A percentile compares a stretch with the other conserved stretches of the same genome.
phyloP scores from a whole-genome alignment of 2,797 vertebrate genomes.

The Rousettus madagascariensis region DNA sequence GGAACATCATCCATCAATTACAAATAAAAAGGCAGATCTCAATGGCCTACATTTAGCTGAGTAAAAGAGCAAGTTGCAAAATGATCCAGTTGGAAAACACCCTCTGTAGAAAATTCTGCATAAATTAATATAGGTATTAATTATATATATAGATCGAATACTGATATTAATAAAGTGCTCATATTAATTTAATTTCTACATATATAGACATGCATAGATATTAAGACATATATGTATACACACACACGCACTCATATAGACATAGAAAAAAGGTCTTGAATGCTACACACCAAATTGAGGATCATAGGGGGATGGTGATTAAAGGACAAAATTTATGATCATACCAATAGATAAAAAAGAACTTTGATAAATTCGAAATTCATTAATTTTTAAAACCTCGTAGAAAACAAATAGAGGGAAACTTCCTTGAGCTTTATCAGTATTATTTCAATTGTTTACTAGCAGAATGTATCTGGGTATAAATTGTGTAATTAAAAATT shows the following conservation, averaged over 20 bases:
- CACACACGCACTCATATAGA: neutral
- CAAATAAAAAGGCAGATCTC: neutral
- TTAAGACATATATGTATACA: neutral
- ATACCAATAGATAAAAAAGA: neutral
- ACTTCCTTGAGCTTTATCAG: neutral
- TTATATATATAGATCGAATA: neutral
- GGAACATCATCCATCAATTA: no score
- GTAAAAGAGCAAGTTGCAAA: neutral
- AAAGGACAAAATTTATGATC: neutral
- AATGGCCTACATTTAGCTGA: no score
- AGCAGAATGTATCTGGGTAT: neutral
- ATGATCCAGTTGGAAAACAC: neutral
- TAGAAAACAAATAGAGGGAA: neutral
- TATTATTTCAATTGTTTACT: neutral
- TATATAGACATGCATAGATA: neutral
- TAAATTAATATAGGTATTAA: neutral
- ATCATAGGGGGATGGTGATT: neutral
- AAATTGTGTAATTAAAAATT: neutral
- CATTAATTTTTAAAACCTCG: neutral
- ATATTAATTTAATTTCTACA: neutral
- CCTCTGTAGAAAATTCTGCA: neutral
- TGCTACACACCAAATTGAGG: neutral
- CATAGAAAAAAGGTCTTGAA: neutral
- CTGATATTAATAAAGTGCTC: neutral
- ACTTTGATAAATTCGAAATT: neutral